Conservation (phyloP, 2,888 invertebrate species). For the Eupsilia transversa region DNA sequence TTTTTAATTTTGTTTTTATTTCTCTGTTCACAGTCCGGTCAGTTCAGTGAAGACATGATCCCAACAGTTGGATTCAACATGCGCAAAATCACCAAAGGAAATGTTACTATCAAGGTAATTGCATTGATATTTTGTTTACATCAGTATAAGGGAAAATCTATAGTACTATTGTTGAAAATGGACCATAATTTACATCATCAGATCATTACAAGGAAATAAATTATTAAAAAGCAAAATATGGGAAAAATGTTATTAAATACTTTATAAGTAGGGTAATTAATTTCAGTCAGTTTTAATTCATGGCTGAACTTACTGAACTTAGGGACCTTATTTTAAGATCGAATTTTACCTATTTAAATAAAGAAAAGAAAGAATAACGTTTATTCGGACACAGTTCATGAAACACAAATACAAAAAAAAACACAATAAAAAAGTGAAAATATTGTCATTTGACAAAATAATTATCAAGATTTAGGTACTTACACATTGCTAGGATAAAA, state of each 20-base stretch:
- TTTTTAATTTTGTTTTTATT: conserved; percentile 2
- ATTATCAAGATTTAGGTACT: background rate
- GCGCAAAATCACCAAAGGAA: conserved; percentile 99
- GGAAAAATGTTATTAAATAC: background rate
- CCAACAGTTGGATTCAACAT: conserved; percentile 99
- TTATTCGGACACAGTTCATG: too few species aligned
- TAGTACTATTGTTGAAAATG: background rate
- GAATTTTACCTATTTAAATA: too few species aligned
- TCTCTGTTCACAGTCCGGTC: conserved; percentile 95
- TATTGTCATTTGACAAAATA: too few species aligned
- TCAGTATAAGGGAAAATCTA: background rate
- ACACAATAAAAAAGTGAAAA: too few species aligned
- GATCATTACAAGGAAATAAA: background rate
- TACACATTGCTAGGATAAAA: background rate
- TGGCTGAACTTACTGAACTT: background rate
- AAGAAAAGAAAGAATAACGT: too few species aligned
- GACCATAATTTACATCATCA: conserved; percentile 1
- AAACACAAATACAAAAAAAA: too few species aligned
- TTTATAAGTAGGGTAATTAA: background rate
- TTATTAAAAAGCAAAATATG: background rate
- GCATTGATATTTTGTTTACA: background rate
- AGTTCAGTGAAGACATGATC: conserved; percentile 99
- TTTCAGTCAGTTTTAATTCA: too few species aligned
- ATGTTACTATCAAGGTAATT: conserved; percentile 98
- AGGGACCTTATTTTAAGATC: too few species aligned